These are phyloP conservation scores for Silurus lanzhouensis DNA, from an alignment of 2,797 vertebrate species.

Conservation along the genomic window DNA sequence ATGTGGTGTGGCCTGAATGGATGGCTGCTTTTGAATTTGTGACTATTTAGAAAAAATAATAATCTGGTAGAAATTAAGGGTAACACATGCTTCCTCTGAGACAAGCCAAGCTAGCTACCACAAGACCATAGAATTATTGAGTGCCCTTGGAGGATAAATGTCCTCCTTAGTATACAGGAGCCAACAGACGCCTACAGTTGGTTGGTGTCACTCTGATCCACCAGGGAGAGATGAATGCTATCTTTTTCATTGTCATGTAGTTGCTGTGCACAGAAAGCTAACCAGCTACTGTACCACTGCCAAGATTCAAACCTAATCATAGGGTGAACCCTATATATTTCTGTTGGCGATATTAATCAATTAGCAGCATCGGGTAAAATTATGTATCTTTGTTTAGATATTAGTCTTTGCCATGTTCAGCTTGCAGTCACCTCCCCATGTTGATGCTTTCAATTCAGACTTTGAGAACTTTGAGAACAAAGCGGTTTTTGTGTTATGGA, in stretches of 20 bases:
- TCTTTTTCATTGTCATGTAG: background rate
- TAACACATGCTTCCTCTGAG: constrained; percentile 5
- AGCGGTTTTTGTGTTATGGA: background rate
- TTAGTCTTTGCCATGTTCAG: background rate
- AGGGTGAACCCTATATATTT: background rate
- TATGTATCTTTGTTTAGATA: background rate
- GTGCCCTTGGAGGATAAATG: constrained; percentile 8
- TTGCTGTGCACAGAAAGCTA: background rate
- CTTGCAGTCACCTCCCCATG: too few relatives aligned
- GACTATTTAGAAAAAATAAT: background rate
- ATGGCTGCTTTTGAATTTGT: background rate
- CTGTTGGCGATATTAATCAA: background rate
- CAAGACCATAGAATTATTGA: constrained; percentile 11
- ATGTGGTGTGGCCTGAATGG: background rate
- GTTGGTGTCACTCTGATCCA: constrained; percentile 22
- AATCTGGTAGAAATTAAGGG: background rate
- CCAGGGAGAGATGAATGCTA: background rate
- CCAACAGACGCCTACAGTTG: constrained; percentile 15
- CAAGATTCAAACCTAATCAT: background rate
- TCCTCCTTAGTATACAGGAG: constrained; percentile 7
- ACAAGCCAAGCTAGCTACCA: constrained; percentile 1
- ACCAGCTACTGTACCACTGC: background rate
- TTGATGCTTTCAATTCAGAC: background rate
- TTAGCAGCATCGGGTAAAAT: background rate
- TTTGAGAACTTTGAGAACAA: background rate